Evolutionary conservation across 2,113 vertebrate species (phyloP).

Genomic region (Pollimyrus isidori): DNA sequence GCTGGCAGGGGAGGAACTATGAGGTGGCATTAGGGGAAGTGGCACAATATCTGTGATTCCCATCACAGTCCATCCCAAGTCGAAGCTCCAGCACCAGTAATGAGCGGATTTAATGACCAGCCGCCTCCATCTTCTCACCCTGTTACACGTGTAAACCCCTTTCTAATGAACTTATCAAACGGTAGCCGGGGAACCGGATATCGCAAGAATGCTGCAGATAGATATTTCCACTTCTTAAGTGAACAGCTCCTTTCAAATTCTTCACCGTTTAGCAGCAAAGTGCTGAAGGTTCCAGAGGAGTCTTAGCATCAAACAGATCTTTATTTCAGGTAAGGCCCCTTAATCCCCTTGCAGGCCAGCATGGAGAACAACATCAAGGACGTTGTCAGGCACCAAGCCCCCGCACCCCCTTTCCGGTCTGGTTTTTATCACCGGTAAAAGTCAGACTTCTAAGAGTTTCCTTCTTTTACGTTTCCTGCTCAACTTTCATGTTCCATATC

Average conservation of each 20-base stretch:
- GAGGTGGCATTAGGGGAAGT: not conserved
- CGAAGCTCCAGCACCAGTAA: not conserved
- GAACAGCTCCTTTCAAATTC: not conserved
- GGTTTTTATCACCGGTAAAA: constrained; percentile 21
- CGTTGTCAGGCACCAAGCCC: not conserved
- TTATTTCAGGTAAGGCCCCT: constrained; percentile 15
- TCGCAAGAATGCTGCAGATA: not conserved
- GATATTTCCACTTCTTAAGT: constrained; percentile 6
- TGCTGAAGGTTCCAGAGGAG: constrained; percentile 21
- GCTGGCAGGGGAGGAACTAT: not conserved
- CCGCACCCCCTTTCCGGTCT: not conserved
- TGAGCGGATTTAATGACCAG: not conserved
- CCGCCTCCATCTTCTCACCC: not conserved
- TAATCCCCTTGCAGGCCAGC: constrained; percentile 4
- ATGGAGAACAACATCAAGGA: constrained; percentile 14
- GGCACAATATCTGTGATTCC: not conserved
- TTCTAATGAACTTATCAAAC: constrained; percentile 23
- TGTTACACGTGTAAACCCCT: not conserved
- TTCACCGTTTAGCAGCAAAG: constrained; percentile 2
- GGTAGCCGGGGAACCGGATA: constrained; percentile 1
- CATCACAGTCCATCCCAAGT: not conserved
- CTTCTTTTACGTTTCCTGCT: constrained; percentile 8
- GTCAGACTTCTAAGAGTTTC: not conserved
- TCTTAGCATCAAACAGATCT: constrained; percentile 27
- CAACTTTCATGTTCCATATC: constrained; percentile 17